Evolutionary conservation across 1,140 invertebrate genomes (phyloP).

Genomic region (Neodiprion pinetum): DNA sequence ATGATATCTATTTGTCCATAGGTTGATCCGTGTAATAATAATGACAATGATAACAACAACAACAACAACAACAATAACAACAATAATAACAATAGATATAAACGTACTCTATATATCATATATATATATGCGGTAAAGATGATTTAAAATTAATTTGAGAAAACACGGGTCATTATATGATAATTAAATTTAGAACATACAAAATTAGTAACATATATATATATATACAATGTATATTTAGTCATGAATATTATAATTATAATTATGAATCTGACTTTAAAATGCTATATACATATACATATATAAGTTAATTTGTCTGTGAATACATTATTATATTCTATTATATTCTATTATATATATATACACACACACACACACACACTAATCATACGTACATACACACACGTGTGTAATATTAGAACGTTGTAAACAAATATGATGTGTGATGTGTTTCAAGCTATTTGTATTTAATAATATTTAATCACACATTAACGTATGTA

Average conservation of each 20-base stretch:
- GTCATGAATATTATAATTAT: too few species aligned
- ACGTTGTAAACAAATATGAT: not conserved
- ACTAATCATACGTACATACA: not conserved
- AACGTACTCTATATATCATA: too few species aligned
- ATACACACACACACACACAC: not conserved
- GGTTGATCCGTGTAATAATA: not conserved
- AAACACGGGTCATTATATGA: not conserved
- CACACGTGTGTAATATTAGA: too few species aligned
- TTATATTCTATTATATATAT: not conserved
- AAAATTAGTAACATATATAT: too few species aligned
- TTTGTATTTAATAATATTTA: not conserved
- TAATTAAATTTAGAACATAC: too few species aligned
- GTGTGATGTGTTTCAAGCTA: constrained; percentile 1
- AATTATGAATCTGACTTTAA: too few species aligned
- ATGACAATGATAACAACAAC: not conserved
- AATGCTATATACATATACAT: too few species aligned
- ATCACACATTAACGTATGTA: too few species aligned
- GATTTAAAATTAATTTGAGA: not conserved
- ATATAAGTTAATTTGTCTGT: not conserved
- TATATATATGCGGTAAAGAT: too few species aligned
- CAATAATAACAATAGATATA: not conserved
- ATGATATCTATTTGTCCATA: too few species aligned
- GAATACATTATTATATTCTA: not conserved
- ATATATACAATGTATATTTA: too few species aligned
- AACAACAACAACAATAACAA: not conserved